Percentiles rank a stretch among this genome's conserved stretches.
phyloP scores from a whole-genome alignment of 2,888 invertebrate species.

The Cosmia pyralina region DNA sequence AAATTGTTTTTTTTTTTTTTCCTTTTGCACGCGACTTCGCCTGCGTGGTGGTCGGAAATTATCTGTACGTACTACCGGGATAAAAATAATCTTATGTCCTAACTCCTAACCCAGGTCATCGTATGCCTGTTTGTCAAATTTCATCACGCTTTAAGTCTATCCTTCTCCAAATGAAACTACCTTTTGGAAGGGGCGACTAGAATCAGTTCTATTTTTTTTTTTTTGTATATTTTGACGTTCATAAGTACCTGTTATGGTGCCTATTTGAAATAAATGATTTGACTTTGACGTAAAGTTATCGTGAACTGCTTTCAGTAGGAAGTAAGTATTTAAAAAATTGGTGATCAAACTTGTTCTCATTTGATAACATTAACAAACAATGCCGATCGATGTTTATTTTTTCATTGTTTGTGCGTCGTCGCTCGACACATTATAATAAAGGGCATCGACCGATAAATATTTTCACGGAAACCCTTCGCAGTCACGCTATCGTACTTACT shows the following conservation, averaged over 20 bases:
- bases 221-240: no score
- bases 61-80: no score
- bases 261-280: no score
- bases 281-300: background rate
- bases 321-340: constrained; percentile 11
- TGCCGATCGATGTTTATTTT: constrained; percentile 46
- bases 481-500: constrained; percentile 42
- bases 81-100: background rate
- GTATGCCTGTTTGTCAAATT: background rate
- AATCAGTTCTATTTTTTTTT: no score
- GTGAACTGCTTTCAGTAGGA: background rate
- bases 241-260: no score
- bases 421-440: constrained; percentile 19
- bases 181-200: no score
- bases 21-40: background rate
- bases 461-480: constrained; percentile 54
- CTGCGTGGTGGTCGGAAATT: no score
- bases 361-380: constrained; percentile 34
- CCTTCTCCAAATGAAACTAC: no score
- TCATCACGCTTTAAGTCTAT: background rate
- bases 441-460: constrained; percentile 59
- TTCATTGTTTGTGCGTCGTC: constrained; percentile 37
- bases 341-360: constrained; percentile 28
- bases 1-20: constrained; percentile 4
- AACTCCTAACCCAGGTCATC: no score